Conservation (phyloP, 2,797 vertebrate genomes). For the Neopelma chrysocephalum region DNA sequence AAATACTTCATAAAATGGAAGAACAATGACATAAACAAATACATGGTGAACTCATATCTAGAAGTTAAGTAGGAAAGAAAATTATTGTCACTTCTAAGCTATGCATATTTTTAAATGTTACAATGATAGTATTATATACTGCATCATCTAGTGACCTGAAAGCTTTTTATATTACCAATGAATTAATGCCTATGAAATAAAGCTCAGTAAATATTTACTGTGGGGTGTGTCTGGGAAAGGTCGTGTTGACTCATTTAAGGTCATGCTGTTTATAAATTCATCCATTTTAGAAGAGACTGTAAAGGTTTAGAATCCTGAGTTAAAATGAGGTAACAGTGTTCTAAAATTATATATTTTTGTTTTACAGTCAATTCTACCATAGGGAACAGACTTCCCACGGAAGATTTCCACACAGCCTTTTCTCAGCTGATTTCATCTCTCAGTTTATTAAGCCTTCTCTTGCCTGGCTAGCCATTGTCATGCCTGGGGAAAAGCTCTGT, state of each 20-base stretch:
- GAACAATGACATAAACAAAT: background rate
- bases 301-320: background rate
- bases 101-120: background rate
- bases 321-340: background rate
- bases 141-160: background rate
- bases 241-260: conserved; percentile 29
- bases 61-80: background rate
- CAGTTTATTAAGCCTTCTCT: conserved; percentile 33
- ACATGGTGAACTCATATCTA: background rate
- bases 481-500: conserved; percentile 14
- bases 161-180: background rate
- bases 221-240: background rate
- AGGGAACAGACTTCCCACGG: background rate
- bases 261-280: conserved; percentile 7
- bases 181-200: conserved; percentile 11
- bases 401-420: background rate
- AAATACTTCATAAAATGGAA: background rate
- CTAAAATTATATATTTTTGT: background rate
- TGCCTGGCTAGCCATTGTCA: background rate
- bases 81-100: background rate
- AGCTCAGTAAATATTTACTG: conserved; percentile 33
- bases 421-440: background rate
- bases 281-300: background rate
- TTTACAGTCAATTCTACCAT: background rate
- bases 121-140: background rate